Conservation (phyloP, 2,113 vertebrate species). For the Phasianus colchicus region DNA sequence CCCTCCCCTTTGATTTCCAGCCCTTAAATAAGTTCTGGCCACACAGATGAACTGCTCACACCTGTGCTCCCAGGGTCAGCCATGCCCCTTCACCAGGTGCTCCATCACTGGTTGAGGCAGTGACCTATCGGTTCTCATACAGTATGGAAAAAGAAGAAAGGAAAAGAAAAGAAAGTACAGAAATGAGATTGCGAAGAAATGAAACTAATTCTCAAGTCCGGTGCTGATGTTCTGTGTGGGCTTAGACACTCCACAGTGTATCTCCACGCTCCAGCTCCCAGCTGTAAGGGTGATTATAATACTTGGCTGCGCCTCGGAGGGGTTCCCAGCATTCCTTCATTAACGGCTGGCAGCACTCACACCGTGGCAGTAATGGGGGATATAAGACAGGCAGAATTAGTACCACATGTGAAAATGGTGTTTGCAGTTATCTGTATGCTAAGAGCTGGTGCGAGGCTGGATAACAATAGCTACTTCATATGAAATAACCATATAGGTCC, state of each 20-base stretch:
- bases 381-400: neutral
- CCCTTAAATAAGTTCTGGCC: too few species aligned
- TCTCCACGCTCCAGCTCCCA: neutral
- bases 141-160: neutral
- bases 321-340: neutral
- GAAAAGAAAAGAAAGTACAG: neutral
- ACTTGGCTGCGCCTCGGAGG: neutral
- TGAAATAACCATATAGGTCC: neutral
- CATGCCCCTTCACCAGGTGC: too few species aligned
- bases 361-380: neutral
- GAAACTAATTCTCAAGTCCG: neutral
- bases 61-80: too few species aligned
- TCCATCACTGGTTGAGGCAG: too few species aligned
- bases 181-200: neutral
- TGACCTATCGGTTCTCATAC: neutral
- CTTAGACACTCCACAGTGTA: neutral
- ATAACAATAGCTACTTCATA: accelerated
- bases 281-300: constrained; percentile 26
- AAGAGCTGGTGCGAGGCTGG: neutral
- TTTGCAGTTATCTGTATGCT: neutral
- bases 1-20: too few species aligned
- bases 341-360: neutral
- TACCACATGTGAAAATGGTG: neutral
- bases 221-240: neutral
- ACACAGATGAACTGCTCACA: too few species aligned